These are phyloP conservation scores for Thereva nobilitata DNA, from an alignment of 2,888 invertebrate genomes.

Conservation along the genomic window DNA sequence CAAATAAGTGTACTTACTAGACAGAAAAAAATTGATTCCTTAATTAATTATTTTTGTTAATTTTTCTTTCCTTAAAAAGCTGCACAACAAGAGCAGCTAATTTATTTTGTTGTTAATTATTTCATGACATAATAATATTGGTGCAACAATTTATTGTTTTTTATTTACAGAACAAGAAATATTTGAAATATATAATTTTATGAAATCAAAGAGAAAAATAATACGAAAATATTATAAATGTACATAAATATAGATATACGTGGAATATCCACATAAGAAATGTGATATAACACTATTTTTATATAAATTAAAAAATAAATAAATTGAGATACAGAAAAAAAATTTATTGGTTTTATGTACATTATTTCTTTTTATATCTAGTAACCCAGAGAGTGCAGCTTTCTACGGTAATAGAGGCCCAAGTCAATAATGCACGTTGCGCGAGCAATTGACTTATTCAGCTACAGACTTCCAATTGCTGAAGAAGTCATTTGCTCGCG, in stretches of 20 bases:
- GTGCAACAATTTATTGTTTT: neutral
- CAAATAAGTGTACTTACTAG: no score
- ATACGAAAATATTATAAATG: neutral
- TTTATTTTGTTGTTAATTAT: no score
- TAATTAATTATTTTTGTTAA: no score
- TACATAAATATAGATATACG: conserved; percentile 23
- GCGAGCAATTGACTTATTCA: no score
- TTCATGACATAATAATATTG: no score
- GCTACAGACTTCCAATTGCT: no score
- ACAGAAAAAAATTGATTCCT: no score
- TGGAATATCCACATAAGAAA: conserved; percentile 33
- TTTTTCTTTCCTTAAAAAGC: no score
- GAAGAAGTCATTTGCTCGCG: no score
- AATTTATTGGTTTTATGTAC: neutral
- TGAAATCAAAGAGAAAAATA: neutral
- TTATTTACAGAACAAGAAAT: conserved; percentile 1
- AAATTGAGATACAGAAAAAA: conserved; percentile 3
- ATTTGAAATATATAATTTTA: neutral
- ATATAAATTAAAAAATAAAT: conserved; percentile 23
- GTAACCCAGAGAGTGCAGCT: neutral
- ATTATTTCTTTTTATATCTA: neutral
- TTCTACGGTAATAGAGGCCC: no score
- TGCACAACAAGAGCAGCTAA: no score
- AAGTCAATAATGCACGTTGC: no score
- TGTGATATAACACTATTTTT: conserved; percentile 35